A percentile compares a stretch with the other conserved stretches of the same genome.
These are phyloP conservation scores for Brienomyrus brachyistius DNA, from an alignment of 2,113 vertebrate genomes.

Conservation along the genomic window DNA sequence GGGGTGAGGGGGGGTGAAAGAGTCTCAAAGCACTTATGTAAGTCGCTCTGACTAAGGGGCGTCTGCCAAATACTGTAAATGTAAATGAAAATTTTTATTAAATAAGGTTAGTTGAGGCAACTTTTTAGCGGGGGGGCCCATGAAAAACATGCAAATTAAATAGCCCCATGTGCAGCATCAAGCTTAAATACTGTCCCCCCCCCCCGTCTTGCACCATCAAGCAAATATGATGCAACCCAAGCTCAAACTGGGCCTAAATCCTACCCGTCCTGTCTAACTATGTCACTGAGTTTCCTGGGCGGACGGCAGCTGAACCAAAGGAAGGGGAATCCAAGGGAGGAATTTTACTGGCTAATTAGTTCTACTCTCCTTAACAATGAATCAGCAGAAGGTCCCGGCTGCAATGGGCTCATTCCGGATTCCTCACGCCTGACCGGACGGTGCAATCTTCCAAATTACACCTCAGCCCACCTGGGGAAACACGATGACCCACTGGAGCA, in stretches of 20 bases:
- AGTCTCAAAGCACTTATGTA: no score
- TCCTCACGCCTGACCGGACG: constrained; percentile 8
- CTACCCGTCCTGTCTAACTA: background rate
- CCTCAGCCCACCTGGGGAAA: background rate
- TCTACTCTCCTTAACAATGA: background rate
- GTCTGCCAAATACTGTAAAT: no score
- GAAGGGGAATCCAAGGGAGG: background rate
- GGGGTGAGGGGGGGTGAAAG: no score
- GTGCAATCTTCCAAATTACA: constrained; percentile 3
- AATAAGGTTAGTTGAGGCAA: background rate
- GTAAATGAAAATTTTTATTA: background rate
- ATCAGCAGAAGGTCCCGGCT: background rate
- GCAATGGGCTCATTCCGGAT: background rate
- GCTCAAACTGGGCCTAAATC: background rate
- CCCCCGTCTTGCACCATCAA: background rate
- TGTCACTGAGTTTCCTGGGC: no score
- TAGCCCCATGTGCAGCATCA: background rate
- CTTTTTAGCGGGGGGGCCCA: background rate
- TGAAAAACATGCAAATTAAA: background rate
- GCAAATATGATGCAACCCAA: background rate
- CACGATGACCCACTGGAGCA: background rate
- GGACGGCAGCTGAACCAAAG: background rate
- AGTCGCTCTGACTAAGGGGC: no score
- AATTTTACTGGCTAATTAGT: constrained; percentile 1
- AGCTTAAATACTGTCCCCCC: background rate